Conservation (phyloP, 2,888 invertebrate species). For the Epicampocera succincta region DNA sequence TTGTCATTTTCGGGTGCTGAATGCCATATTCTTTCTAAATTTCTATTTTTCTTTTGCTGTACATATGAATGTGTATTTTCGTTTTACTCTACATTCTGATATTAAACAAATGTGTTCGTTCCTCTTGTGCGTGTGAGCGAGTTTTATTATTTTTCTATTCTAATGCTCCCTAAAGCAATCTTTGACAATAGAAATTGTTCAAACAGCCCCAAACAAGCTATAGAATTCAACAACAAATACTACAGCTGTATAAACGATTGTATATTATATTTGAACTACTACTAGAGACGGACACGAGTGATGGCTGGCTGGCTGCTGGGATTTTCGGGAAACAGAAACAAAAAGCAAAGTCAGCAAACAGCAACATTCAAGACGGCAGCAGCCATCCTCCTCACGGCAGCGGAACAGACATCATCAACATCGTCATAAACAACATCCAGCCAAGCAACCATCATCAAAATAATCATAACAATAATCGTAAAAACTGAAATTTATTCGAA, state of each 20-base stretch:
- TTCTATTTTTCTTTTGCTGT: conserved; percentile 1
- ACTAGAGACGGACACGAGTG: conserved; percentile 52
- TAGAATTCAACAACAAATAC: conserved; percentile 11
- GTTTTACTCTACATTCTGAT: conserved; percentile 20
- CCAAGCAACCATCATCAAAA: conserved; percentile 75
- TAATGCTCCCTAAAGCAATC: conserved; percentile 50
- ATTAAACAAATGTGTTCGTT: conserved; percentile 30
- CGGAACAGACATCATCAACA: conserved; percentile 8
- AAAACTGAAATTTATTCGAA: conserved; percentile 72
- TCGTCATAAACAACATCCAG: conserved; percentile 49
- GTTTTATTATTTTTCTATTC: conserved; percentile 37
- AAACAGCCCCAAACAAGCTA: conserved; percentile 17
- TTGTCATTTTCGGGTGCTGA: not conserved
- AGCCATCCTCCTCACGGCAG: conserved; percentile 67
- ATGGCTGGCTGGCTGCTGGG: conserved; percentile 68
- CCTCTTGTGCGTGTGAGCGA: conserved; percentile 21
- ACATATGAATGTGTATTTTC: conserved; percentile 2
- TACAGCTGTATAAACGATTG: conserved; percentile 24
- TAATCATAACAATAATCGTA: conserved; percentile 81
- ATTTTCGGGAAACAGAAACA: conserved; percentile 59
- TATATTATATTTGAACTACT: conserved; percentile 12
- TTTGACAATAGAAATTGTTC: conserved; percentile 49
- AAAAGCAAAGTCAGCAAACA: conserved; percentile 51
- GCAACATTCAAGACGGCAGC: conserved; percentile 68
- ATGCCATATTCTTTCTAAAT: not conserved